phyloP scores from a whole-genome alignment of 2,888 invertebrate genomes.

The Chloroclystis v-ata region DNA sequence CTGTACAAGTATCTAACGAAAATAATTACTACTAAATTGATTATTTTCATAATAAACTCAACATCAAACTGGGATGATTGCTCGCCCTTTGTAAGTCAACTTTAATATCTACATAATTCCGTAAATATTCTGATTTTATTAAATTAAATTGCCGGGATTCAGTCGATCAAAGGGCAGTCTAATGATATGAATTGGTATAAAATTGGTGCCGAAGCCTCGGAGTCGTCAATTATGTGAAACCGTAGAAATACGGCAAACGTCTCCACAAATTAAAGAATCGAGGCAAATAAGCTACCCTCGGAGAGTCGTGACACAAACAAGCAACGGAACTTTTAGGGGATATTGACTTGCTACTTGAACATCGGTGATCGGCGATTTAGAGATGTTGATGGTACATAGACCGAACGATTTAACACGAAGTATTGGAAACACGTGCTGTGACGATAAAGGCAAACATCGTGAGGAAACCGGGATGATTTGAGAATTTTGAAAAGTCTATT shows the following conservation, averaged over 20 bases:
- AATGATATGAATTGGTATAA: conserved; percentile 61
- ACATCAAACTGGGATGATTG: conserved; percentile 19
- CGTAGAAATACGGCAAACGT: conserved; percentile 62
- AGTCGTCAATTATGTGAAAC: conserved; percentile 65
- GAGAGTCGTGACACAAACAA: conserved; percentile 41
- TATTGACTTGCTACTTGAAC: too few relatives aligned
- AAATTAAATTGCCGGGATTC: conserved; percentile 58
- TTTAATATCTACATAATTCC: conserved; percentile 30
- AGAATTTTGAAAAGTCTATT: too few relatives aligned
- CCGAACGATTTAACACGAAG: too few relatives aligned
- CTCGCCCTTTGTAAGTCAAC: conserved; percentile 23
- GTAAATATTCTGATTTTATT: conserved; percentile 49
- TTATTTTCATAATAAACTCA: conserved; percentile 23
- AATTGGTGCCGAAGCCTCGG: conserved; percentile 54
- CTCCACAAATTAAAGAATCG: conserved; percentile 71
- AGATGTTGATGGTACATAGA: too few relatives aligned
- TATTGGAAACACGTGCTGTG: too few relatives aligned
- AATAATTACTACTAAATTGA: conserved; percentile 17
- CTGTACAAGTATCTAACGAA: conserved; percentile 20
- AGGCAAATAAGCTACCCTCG: conserved; percentile 50
- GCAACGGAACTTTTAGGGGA: conserved; percentile 9
- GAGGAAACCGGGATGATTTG: too few relatives aligned
- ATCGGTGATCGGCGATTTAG: too few relatives aligned
- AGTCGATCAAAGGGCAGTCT: conserved; percentile 59
- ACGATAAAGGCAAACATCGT: too few relatives aligned